A percentile compares a stretch with the other conserved stretches of the same genome.
Conservation (phyloP, 2,888 invertebrate genomes). For the Dione vanillae region DNA sequence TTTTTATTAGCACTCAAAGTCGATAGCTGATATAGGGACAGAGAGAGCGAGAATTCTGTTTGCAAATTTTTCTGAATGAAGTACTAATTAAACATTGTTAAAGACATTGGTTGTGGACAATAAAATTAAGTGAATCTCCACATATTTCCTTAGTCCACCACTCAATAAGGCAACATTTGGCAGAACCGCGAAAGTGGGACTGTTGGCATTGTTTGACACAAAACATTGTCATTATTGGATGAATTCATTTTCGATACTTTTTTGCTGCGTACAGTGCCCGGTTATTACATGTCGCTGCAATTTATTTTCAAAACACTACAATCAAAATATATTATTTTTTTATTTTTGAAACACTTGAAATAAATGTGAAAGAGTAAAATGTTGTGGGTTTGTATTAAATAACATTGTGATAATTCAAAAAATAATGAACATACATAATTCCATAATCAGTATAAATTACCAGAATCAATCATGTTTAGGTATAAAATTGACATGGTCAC, state of each 20-base stretch:
- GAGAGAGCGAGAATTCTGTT: no score
- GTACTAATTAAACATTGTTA: neutral
- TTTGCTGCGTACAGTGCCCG: conserved; percentile 28
- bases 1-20: no score
- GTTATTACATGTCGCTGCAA: conserved; percentile 23
- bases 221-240: conserved; percentile 62
- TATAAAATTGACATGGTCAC: no score
- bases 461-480: no score
- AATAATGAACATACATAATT: no score
- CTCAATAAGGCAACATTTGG: conserved; percentile 67
- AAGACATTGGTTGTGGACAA: neutral
- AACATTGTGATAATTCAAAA: no score
- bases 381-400: no score
- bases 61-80: no score
- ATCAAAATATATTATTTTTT: neutral
- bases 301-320: neutral
- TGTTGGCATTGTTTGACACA: conserved; percentile 66
- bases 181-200: conserved; percentile 71
- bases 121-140: conserved; percentile 49
- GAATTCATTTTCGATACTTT: conserved; percentile 58
- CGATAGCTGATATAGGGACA: no score
- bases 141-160: conserved; percentile 51
- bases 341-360: neutral
- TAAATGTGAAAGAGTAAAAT: neutral
- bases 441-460: no score